These are phyloP conservation scores for Chloroceryle amazona DNA, from an alignment of 2,797 vertebrate genomes.

Conservation along the genomic window DNA sequence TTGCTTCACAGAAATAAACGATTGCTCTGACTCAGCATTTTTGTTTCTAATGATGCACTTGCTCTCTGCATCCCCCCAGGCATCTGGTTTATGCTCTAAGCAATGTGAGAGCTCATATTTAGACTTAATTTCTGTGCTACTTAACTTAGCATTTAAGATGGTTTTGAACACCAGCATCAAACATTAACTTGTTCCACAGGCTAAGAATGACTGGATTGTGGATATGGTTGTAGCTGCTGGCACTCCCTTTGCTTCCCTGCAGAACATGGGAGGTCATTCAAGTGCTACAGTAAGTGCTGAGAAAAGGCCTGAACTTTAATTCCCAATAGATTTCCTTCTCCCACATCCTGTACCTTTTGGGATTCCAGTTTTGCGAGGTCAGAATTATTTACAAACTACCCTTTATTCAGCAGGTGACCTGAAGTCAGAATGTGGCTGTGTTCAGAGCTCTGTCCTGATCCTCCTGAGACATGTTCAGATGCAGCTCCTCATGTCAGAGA, in stretches of 20 bases:
- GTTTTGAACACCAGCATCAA: background rate
- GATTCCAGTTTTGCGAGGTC: background rate
- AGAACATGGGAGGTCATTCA: background rate
- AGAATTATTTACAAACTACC: background rate
- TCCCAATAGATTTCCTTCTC: background rate
- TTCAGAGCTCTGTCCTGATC: background rate
- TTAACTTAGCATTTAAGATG: background rate
- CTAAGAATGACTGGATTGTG: background rate
- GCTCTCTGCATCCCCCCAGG: background rate
- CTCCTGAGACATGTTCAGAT: background rate
- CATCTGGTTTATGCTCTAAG: background rate
- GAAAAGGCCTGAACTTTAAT: background rate
- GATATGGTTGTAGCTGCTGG: background rate
- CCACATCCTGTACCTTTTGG: background rate
- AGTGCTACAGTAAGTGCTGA: background rate
- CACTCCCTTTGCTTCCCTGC: background rate
- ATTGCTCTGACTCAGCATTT: background rate
- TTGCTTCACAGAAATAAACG: background rate
- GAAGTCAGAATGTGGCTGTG: rapidly evolving
- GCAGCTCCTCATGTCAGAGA: rapidly evolving
- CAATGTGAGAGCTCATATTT: background rate
- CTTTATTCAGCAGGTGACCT: background rate
- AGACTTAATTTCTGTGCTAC: background rate
- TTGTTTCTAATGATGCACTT: background rate
- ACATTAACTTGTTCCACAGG: background rate